phyloP scores from a whole-genome alignment of 2,797 vertebrate genomes.

The Mionectes olivaceus region DNA sequence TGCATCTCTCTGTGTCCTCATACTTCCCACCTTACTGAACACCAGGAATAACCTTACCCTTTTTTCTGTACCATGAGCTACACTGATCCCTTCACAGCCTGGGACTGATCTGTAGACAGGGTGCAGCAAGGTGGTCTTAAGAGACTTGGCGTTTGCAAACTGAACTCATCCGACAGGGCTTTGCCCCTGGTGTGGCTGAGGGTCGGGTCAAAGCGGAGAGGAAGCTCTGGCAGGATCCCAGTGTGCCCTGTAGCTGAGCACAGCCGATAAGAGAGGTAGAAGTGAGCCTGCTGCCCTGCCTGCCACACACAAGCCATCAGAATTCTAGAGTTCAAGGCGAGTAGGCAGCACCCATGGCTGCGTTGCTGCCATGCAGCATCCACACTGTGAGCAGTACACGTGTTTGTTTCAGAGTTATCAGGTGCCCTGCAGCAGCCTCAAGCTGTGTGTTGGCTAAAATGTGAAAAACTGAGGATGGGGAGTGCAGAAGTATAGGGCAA shows the following conservation, averaged over 20 bases:
- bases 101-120: not conserved
- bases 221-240: not conserved
- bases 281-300: fast-evolving
- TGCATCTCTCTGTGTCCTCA: not conserved
- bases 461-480: not conserved
- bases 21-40: not conserved
- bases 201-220: not conserved
- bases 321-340: not conserved
- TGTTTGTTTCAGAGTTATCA: fast-evolving
- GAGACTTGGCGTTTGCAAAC: not conserved
- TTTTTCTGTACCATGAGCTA: not conserved
- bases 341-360: fast-evolving
- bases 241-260: not conserved
- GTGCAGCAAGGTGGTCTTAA: not conserved
- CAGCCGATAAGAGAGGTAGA: not conserved
- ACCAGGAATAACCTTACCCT: not conserved
- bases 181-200: not conserved
- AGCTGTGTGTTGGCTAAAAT: not conserved
- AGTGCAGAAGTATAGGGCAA: not conserved
- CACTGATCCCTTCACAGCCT: not conserved
- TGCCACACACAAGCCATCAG: fast-evolving
- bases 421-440: not conserved
- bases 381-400: fast-evolving
- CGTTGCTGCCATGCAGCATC: not conserved
- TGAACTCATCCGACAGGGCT: not conserved